Evolutionary conservation across 1,140 invertebrate genomes (phyloP), one percentile per base, ranked within the genome.

Genomic region (Drosophila jambulina): DNA sequence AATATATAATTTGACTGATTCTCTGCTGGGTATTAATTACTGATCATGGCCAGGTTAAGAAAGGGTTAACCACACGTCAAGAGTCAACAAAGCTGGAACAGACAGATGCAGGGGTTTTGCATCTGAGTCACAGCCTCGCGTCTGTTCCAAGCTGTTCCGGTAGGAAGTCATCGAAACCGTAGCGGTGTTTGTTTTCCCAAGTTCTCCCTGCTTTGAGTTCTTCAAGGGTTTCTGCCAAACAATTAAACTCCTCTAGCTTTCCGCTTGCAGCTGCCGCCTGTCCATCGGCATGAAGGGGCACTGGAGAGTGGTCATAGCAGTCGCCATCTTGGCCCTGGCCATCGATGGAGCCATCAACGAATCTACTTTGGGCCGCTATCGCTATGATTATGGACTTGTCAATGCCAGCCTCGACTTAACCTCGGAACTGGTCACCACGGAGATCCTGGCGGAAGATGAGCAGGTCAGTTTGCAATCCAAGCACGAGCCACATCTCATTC

Each of bases 401-500:
- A 86, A 86, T 51, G 63, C 21, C 54, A 87, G 68, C 49, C 10
- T 74, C 32, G 56, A 56, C 17, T 23, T 32, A 8, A 3, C 51
- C 0, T 5, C 40, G 32, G 48, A 70, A 8, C 5, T 45, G 9
- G 25, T 27, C 15, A 15, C 8, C 0, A 13, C 36, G 3, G 32
- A 63, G 13, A 12, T 8, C 4, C 46, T 10, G 2, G 12, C 15
- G 7, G n/a, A 4, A 25, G n/a, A n/a, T 29, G n/a, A 12, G 38
- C 12, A 23, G n/a, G 4, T 27, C 15, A 5, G 4, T 19, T 7
- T 46, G n/a, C 19, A 32, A 12, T 4, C 38, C 1, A 45, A 61
- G 23, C 58, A 72, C n/a, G 84, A 83, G 29, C 36, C 54, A 10
- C 80, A 67, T 51, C 46, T 92, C 42, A 67, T 72, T 8, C 64